These are phyloP conservation scores for Gallinago stenura DNA, from an alignment of 2,797 vertebrate species.

Conservation along the genomic window DNA sequence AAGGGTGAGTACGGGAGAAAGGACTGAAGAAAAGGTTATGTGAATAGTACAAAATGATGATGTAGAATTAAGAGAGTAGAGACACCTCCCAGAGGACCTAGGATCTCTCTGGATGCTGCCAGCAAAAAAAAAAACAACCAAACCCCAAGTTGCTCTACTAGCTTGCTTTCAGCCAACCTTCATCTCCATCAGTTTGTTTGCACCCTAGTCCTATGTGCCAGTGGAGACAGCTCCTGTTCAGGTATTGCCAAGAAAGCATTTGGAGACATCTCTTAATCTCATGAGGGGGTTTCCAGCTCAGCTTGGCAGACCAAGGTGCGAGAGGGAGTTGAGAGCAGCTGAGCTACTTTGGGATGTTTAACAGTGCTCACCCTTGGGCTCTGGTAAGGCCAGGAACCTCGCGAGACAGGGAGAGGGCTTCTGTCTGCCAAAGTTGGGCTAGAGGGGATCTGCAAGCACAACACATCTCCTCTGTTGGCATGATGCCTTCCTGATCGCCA, in stretches of 20 bases:
- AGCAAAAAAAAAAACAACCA: neutral
- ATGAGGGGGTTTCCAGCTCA: neutral
- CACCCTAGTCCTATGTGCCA: neutral
- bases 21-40: neutral
- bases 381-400: neutral
- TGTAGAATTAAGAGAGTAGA: neutral
- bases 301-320: neutral
- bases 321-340: neutral
- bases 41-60: neutral
- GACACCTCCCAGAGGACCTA: neutral
- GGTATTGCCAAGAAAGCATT: neutral
- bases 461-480: neutral
- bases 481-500: fast-evolving
- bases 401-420: neutral
- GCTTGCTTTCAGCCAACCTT: neutral
- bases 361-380: neutral
- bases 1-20: neutral
- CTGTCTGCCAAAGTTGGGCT: neutral
- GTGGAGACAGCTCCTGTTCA: neutral
- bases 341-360: neutral
- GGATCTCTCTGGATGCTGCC: neutral
- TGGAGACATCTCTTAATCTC: neutral
- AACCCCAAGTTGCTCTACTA: neutral
- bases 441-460: neutral
- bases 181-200: fast-evolving